Conservation (phyloP, 2,888 invertebrate species). For the Eurois occulta region DNA sequence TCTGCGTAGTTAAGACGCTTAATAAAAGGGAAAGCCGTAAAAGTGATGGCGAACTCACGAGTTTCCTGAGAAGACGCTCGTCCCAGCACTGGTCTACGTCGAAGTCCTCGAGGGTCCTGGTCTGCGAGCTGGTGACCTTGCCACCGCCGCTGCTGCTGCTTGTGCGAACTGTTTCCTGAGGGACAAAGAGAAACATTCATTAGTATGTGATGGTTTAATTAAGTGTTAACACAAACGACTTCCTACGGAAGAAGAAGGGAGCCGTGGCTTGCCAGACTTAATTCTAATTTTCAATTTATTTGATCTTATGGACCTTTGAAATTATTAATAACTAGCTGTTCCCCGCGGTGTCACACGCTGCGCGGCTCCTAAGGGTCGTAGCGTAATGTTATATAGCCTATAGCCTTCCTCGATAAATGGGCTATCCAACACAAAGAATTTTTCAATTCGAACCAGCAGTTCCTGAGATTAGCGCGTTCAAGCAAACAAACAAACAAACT, state of each 20-base stretch:
- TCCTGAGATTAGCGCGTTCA: no score
- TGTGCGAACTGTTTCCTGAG: slow-evolving; percentile 86
- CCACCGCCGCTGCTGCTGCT: slow-evolving; percentile 78
- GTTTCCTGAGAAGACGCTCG: slow-evolving; percentile 93
- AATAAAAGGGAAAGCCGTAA: neutral
- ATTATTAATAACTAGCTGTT: neutral
- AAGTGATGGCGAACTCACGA: slow-evolving; percentile 89
- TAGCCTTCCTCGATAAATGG: no score
- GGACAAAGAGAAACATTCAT: slow-evolving; percentile 23
- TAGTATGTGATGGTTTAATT: neutral
- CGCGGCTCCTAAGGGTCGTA: no score
- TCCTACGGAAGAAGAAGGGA: no score
- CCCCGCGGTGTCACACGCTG: no score
- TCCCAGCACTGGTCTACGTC: slow-evolving; percentile 94
- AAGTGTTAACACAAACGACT: neutral
- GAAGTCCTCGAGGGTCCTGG: slow-evolving; percentile 85
- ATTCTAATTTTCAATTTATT: neutral
- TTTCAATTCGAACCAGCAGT: no score
- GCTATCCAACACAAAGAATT: no score
- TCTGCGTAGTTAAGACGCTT: neutral
- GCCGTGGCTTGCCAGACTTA: neutral
- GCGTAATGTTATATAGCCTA: no score
- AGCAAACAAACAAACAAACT: no score
- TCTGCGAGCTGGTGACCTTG: slow-evolving; percentile 82
- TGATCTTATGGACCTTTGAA: neutral